phyloP scores from a whole-genome alignment of 2,888 invertebrate genomes.

The Sicus ferrugineus region DNA sequence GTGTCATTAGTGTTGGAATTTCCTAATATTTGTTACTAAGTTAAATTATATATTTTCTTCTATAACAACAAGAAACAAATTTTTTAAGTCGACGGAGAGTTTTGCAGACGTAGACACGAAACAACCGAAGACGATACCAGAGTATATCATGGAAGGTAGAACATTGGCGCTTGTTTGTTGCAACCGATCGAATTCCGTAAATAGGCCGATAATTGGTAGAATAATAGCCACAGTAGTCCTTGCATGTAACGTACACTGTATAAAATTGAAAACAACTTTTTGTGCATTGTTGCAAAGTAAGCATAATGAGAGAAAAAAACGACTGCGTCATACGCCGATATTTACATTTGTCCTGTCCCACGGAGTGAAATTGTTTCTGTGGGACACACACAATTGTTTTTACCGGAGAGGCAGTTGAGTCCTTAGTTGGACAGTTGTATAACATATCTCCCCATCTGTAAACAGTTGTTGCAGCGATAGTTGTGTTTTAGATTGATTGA shows the following conservation, averaged over 20 bases:
- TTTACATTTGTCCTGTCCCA: neutral
- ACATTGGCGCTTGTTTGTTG: neutral
- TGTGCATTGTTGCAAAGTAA: conserved; percentile 59
- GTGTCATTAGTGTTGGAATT: conserved; percentile 5
- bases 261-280: conserved; percentile 64
- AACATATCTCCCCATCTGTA: neutral
- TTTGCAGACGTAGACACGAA: conserved; percentile 35
- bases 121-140: neutral
- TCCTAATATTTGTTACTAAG: neutral
- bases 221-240: neutral
- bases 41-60: conserved; percentile 53
- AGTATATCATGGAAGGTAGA: conserved; percentile 41
- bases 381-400: neutral
- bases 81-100: conserved; percentile 36
- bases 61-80: conserved; percentile 41
- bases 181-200: neutral
- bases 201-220: too few relatives aligned
- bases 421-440: conserved; percentile 11
- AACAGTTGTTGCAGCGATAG: neutral
- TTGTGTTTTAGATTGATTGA: too few relatives aligned
- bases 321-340: conserved; percentile 13
- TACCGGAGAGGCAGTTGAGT: too few relatives aligned
- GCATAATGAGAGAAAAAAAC: conserved; percentile 17
- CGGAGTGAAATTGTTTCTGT: neutral
- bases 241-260: conserved; percentile 54